Base-by-base conservation (phyloP, 2,888 invertebrate species). In the Callyntrura guangdongensis region DNA sequence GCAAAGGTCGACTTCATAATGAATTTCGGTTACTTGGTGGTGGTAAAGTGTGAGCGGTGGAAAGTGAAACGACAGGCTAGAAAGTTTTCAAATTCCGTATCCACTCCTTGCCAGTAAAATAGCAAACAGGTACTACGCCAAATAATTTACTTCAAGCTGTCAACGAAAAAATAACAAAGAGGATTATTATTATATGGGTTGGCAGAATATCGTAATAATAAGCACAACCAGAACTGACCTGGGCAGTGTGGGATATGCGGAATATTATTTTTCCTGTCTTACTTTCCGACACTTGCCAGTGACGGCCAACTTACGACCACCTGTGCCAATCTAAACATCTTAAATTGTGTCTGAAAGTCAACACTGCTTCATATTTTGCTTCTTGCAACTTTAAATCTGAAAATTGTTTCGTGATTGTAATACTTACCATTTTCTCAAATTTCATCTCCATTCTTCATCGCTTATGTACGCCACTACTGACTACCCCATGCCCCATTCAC, bases 51-150 rank as follows among this genome's bases (percentile, higher is more conserved):
- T 14, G n/a, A 69, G 25, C 20, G 25, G 69, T 22, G n/a, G 25
- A 25, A 69, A 36, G 69, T 25, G 61, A 27, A 27, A 36, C 25
- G 69, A 12, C 36, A 69, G 6, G 12, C 9, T 69, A 27, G 36
- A 47, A 77, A 53, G 53, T 77, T 77, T 77, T 22, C 27, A 77
- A 77, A 77, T 49, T 77, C 49, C 22, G n/a, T n/a, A 77, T 49
- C 25, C 49, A 77, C 74, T 47, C 6, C n/a, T n/a, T 64, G 69
- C 56, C 4, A 77, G 20, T 47, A 1, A 2, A 53, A 61, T 69
- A 67, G 83, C 83, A 69, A 84, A 84, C 86, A 86, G 86, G 86
- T 86, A 86, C 74, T 59, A n/a, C n/a, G n/a, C 74, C 56, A 86
- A 56, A 86, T 61, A 47, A 77, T 47, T 49, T 72, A 77, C 74